phyloP scores from a whole-genome alignment of 1,140 invertebrate species.

The Portunus trituberculatus region DNA sequence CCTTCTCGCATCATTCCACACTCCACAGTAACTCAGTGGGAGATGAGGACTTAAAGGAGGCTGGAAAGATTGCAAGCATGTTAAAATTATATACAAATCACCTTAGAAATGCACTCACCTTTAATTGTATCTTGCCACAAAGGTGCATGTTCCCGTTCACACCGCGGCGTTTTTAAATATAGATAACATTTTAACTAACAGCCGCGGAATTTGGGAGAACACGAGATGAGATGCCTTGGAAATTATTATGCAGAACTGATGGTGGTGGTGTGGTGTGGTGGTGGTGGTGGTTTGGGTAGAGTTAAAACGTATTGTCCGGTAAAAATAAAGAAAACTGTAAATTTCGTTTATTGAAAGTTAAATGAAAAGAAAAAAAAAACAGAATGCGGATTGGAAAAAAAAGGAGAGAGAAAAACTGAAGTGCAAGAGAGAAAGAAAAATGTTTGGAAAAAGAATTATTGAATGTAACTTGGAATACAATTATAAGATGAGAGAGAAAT shows the following conservation, averaged over 20 bases:
- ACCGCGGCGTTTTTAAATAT: neutral
- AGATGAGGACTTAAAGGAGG: neutral
- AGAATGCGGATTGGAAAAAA: neutral
- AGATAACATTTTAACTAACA: neutral
- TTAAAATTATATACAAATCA: neutral
- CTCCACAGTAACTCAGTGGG: neutral
- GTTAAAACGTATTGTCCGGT: neutral
- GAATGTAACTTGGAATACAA: neutral
- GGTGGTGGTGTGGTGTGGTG: neutral
- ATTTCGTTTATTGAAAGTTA: neutral
- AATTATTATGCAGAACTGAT: neutral
- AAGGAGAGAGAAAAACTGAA: neutral
- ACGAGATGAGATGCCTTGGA: neutral
- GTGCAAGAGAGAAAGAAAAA: neutral
- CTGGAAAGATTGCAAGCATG: neutral
- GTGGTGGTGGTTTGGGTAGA: neutral
- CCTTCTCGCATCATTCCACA: neutral
- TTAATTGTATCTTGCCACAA: no score
- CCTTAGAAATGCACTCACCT: no score
- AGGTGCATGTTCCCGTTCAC: neutral
- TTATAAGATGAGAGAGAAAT: neutral
- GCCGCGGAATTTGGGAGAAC: neutral
- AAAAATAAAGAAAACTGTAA: neutral
- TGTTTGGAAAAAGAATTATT: neutral
- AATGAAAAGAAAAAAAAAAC: neutral